Evolutionary conservation across 2,797 vertebrate species (phyloP), one percentile per base, ranked within the genome.

Genomic region (Okamejei kenojei): DNA sequence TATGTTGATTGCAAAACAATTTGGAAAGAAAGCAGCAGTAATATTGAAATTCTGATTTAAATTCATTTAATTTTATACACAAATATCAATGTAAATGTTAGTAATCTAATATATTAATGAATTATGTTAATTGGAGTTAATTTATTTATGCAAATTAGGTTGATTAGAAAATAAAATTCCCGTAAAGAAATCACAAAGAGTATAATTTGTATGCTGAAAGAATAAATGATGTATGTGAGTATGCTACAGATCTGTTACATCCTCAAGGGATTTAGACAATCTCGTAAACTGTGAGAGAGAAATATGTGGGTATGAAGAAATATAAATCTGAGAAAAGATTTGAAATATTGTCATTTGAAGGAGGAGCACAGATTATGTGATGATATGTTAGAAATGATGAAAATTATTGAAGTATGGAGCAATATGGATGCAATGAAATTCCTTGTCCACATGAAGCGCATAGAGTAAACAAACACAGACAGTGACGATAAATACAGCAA

Each of bases 101-200:
- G 84, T 88, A 88, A 68, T 88, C 61, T 88, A 88, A 88, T 32
- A 68, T 88, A 88, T 88, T 88, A 88, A 88, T 88, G 61, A 88
- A 88, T 88, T 88, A 88, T 68, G 84, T 88, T 88, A 88, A 88
- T 88, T 88, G 84, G 61, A 88, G 84, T 68, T 88, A 88, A 88
- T 88, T 88, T 88, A 88, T 68, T 88, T 88, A 88, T 88, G 84
- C 61, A 88, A 88, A 88, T 88, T 32, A 88, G 84, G 63, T 88
- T 88, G 84, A 88, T 88, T 88, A 63, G 84, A 88, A 88, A 88
- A 88, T 68, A 88, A 88, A 68, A 68, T 88, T 68, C 61, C 63
- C 61, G 84, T 68, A 88, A 88, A 88, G 84, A 88, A 88, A 88
- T 88, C 61, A 88, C 84, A 68, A 88, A 88, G 84, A 68, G 61